These are phyloP conservation scores for Neostethus bicornis DNA, from an alignment of 2,797 vertebrate species.

Conservation along the genomic window DNA sequence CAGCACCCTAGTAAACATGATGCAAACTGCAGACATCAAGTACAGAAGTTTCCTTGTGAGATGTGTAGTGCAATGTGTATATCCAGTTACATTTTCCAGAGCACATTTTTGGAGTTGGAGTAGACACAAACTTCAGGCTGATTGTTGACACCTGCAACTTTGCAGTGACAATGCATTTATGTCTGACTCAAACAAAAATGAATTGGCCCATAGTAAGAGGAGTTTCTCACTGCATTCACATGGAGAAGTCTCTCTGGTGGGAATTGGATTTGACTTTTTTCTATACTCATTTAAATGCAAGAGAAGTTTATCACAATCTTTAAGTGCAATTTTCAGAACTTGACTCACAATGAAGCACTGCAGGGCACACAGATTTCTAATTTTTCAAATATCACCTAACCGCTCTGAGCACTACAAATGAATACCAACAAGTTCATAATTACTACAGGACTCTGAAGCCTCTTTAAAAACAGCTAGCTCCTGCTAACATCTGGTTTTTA, in stretches of 20 bases:
- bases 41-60: constrained; percentile 2
- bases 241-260: background rate
- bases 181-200: constrained; percentile 2
- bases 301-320: constrained; percentile 6
- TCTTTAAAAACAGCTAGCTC: too few species aligned
- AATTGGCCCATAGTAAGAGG: background rate
- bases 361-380: constrained; percentile 1
- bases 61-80: constrained; percentile 1
- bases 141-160: constrained; percentile 5
- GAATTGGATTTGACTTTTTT: constrained; percentile 3
- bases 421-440: background rate
- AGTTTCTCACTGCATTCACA: background rate
- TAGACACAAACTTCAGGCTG: background rate
- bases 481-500: background rate
- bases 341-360: constrained; percentile 1
- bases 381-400: constrained; percentile 1
- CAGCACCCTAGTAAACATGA: background rate
- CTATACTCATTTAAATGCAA: constrained; percentile 18
- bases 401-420: background rate
- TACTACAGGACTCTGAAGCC: background rate
- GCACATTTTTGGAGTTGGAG: background rate
- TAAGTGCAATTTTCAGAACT: background rate
- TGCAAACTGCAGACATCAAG: background rate
- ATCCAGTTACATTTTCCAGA: background rate
- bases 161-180: constrained; percentile 2